Conservation (phyloP, 2,888 invertebrate species). For the Scrobipalpa costella region DNA sequence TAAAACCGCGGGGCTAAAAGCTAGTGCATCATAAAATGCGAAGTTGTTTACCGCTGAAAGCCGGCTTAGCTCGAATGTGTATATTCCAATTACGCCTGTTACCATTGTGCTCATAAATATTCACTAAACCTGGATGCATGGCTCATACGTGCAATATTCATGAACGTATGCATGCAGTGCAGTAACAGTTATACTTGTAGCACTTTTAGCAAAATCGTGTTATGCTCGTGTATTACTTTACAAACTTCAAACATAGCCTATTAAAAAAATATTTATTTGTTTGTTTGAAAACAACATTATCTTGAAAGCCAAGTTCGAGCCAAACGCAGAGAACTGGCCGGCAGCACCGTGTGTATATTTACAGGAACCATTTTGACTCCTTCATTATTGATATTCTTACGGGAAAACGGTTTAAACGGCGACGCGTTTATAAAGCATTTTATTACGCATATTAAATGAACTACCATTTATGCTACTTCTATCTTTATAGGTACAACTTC, state of each 20-base stretch:
- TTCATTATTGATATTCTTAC: too few relatives aligned
- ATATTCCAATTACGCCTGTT: neutral
- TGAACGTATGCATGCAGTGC: neutral
- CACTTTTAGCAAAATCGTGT: too few relatives aligned
- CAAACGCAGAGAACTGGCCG: too few relatives aligned
- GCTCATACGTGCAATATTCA: neutral
- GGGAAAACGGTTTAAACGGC: too few relatives aligned
- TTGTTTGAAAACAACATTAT: too few relatives aligned
- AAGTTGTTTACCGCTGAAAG: slow-evolving; percentile 13
- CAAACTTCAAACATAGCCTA: too few relatives aligned
- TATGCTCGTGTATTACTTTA: too few relatives aligned
- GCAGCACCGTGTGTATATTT: too few relatives aligned
- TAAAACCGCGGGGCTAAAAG: neutral
- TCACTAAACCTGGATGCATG: slow-evolving; percentile 13
- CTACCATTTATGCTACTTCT: neutral
- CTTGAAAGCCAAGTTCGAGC: too few relatives aligned
- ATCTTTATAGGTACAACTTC: slow-evolving; percentile 1
- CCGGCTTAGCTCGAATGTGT: slow-evolving; percentile 7
- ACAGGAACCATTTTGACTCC: too few relatives aligned
- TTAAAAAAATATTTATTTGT: too few relatives aligned
- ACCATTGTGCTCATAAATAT: slow-evolving; percentile 13
- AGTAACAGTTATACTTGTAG: neutral
- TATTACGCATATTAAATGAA: neutral
- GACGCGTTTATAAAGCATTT: too few relatives aligned
- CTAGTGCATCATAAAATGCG: neutral